These are phyloP conservation scores for Manis crassicaudata DNA, from an alignment of 2,797 vertebrate genomes.

Conservation along the genomic window DNA sequence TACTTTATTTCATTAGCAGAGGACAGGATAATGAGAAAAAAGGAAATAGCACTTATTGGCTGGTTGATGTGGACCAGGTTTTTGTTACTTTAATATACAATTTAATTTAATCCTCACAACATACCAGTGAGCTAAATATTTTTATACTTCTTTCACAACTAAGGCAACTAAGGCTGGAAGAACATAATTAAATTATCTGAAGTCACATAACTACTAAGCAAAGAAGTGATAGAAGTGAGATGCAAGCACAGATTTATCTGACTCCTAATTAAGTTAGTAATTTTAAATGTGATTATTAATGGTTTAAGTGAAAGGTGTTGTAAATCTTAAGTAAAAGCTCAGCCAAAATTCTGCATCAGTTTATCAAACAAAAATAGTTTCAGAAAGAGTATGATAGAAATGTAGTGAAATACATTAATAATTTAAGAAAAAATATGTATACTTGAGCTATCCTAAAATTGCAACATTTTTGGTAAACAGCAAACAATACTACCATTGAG, in stretches of 20 bases:
- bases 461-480: background rate
- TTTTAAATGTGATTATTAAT: background rate
- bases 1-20: background rate
- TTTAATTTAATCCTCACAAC: background rate
- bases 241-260: background rate
- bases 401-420: background rate
- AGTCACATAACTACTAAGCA: background rate
- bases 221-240: background rate
- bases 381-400: background rate
- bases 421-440: background rate
- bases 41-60: background rate
- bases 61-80: background rate
- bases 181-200: background rate
- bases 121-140: background rate
- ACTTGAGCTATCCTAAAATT: background rate
- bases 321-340: background rate
- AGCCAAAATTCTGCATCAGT: background rate
- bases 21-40: background rate
- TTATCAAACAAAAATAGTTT: slow-evolving; percentile 25
- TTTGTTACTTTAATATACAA: background rate
- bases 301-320: background rate
- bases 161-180: background rate
- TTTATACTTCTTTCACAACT: background rate
- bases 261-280: background rate
- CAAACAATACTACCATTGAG: background rate